Base-by-base conservation (phyloP, 2,113 vertebrate genomes). In the Rhodinocichla rosea region DNA sequence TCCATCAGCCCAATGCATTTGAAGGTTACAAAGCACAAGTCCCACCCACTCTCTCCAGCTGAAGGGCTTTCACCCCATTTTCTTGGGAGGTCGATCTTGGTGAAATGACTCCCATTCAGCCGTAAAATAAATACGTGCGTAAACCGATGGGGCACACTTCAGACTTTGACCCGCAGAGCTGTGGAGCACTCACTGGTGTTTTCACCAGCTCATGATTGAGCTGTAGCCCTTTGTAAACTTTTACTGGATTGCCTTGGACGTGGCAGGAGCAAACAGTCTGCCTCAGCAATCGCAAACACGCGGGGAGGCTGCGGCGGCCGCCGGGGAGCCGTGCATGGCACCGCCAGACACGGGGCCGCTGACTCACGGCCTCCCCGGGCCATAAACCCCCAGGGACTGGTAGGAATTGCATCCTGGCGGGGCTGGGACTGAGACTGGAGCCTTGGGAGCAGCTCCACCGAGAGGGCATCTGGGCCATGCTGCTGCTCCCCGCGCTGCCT, bases 181-280 rank as follows among this genome's bases (percentile, higher is more conserved):
- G 0, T 14, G 50, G 70, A 92, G 87, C 70, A 64, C 7, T 4
- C 27, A 5, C 6, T 0, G 3, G 50, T 95, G 96, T 95, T 97
- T 97, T 92, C 95, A 95, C 93, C 95, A 95, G 97, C 96, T 93
- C 79, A 68, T 33, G 19, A 81, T 2, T 50, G 85, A 97, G 96
- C 94, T 94, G 77, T 65, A 95, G 73, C 95, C 94, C 97, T 97
- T 96, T 92, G 95, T 94, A 93, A 95, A 94, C 96, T 91, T 95
- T 94, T 90, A 30, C 90, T 89, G 87, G 52, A 65, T 94, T 95
- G 88, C 93, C 76, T 89, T 19, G 68, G 97, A 87, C 92, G 82
- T 95, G 95, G 80, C 52, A 77, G 94, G 53, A 93, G 92, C 93
- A 97, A 97, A 97, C 86, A 96, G 83, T 77, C 57, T 68, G 89